Conservation (phyloP, 2,888 invertebrate genomes). For the Ectemnius cavifrons region DNA sequence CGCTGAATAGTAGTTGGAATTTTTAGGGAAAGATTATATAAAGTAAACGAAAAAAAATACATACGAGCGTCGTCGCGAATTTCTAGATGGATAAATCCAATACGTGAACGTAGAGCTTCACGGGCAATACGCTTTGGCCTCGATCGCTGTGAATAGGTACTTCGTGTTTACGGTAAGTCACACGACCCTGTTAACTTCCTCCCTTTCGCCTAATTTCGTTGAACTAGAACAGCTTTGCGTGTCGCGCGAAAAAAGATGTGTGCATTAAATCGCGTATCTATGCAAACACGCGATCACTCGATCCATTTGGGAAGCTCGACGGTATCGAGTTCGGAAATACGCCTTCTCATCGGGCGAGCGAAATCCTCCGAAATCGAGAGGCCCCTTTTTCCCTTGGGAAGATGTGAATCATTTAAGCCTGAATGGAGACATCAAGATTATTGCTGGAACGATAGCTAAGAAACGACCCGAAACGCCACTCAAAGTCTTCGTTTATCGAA, state of each 20-base stretch:
- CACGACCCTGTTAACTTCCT: conserved; percentile 27
- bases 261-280: conserved; percentile 37
- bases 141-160: conserved; percentile 21
- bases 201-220: conserved; percentile 33
- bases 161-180: conserved; percentile 8
- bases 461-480: too few species aligned
- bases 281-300: conserved; percentile 29
- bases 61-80: background rate
- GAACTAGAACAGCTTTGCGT: conserved; percentile 46
- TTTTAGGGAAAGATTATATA: background rate
- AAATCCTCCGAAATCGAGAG: background rate
- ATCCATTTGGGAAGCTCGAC: background rate
- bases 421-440: background rate
- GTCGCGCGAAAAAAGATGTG: conserved; percentile 37
- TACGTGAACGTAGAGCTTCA: conserved; percentile 29
- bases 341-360: background rate
- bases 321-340: conserved; percentile 16
- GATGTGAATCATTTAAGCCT: background rate
- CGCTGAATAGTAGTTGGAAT: background rate
- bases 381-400: background rate
- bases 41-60: too few species aligned
- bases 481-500: too few species aligned
- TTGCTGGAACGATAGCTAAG: too few species aligned
- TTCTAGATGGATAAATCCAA: conserved; percentile 17
- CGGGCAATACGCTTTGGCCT: conserved; percentile 41